Evolutionary conservation across 1,140 invertebrate genomes (phyloP).

Genomic region (Anadara kagoshimensis): DNA sequence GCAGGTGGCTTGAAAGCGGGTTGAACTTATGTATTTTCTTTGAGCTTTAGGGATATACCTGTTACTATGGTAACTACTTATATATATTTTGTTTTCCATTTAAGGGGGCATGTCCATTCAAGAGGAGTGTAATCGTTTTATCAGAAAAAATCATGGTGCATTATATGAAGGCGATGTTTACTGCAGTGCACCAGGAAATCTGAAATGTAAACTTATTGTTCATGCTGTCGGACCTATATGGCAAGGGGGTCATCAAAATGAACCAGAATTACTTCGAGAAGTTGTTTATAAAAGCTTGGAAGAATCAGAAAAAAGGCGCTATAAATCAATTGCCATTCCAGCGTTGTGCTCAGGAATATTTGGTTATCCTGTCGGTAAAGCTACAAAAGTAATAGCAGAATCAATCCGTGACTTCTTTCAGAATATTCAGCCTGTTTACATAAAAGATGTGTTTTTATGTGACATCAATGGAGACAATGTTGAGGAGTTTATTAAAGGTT

Average conservation of each 20-base stretch:
- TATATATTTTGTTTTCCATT: constrained; percentile 6
- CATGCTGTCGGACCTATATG: constrained; percentile 62
- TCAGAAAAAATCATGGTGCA: constrained; percentile 18
- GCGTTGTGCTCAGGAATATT: constrained; percentile 56
- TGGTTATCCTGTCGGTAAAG: constrained; percentile 48
- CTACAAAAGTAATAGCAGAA: constrained; percentile 31
- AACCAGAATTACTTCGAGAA: constrained; percentile 23
- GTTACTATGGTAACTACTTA: too few species aligned
- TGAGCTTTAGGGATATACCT: too few species aligned
- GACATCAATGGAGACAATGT: constrained; percentile 38
- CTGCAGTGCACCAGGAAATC: constrained; percentile 42
- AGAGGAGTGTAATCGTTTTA: constrained; percentile 44
- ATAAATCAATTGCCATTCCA: constrained; percentile 51
- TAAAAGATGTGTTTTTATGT: constrained; percentile 38
- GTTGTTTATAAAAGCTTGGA: constrained; percentile 21
- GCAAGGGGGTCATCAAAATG: constrained; percentile 42
- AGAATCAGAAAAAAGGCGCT: neutral
- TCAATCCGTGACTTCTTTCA: constrained; percentile 34
- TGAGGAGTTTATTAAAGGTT: constrained; percentile 22
- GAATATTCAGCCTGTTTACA: neutral
- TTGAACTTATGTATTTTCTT: too few species aligned
- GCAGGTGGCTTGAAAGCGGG: too few species aligned
- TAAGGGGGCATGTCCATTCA: constrained; percentile 44
- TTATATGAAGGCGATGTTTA: constrained; percentile 46
- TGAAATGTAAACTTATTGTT: constrained; percentile 49